These are phyloP conservation scores for Epirrita christyi DNA, from an alignment of 2,888 invertebrate genomes.

Conservation along the genomic window DNA sequence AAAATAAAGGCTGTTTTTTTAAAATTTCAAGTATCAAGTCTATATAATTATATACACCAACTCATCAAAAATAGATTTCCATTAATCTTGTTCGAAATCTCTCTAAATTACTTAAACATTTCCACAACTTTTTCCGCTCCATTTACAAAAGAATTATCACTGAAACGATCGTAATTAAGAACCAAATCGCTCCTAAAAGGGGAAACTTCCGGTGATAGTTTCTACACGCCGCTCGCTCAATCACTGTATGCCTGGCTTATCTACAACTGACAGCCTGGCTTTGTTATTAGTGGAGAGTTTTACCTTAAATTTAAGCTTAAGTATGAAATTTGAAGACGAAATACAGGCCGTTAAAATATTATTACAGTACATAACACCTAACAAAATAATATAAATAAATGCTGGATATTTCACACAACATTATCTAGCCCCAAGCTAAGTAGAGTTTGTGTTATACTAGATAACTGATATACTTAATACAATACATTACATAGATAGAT, in stretches of 20 bases:
- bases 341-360: too few species aligned
- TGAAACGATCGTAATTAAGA: constrained; percentile 24
- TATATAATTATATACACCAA: too few species aligned
- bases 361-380: too few species aligned
- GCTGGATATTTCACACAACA: too few species aligned
- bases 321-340: too few species aligned
- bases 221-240: constrained; percentile 16
- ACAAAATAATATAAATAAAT: too few species aligned
- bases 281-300: constrained; percentile 1
- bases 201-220: background rate
- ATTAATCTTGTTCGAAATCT: background rate
- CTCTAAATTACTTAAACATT: background rate
- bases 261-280: constrained; percentile 4
- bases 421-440: too few species aligned
- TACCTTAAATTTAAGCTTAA: background rate
- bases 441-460: too few species aligned
- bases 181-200: constrained; percentile 19
- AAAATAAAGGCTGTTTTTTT: too few species aligned
- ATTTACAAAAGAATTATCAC: constrained; percentile 21
- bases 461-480: too few species aligned
- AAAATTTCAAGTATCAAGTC: too few species aligned
- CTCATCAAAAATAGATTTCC: background rate
- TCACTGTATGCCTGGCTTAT: constrained; percentile 15
- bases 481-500: too few species aligned
- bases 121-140: constrained; percentile 13